Conservation (phyloP, 2,797 vertebrate genomes). For the Neomorphus geoffroyi region DNA sequence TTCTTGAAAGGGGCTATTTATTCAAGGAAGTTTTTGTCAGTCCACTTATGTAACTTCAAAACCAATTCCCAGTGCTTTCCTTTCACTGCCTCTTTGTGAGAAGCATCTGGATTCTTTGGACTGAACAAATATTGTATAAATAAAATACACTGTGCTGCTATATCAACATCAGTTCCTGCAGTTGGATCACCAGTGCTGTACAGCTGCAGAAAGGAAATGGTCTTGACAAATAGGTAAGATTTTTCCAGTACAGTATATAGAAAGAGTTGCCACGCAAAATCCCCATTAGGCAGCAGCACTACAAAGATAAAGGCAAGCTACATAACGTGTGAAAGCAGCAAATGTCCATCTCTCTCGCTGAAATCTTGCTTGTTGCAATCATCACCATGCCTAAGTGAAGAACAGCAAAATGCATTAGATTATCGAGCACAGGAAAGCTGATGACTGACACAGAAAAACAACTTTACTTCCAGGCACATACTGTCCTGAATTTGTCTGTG, state of each 20-base stretch:
- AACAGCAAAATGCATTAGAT: neutral
- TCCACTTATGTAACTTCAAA: conserved; percentile 26
- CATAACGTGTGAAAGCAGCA: neutral
- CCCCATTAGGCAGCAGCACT: neutral
- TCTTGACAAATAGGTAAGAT: conserved; percentile 9
- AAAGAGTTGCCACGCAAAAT: conserved; percentile 31
- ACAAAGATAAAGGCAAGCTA: neutral
- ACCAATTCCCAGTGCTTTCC: neutral
- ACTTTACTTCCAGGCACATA: neutral
- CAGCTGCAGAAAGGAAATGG: conserved; percentile 18
- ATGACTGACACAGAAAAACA: conserved; percentile 17
- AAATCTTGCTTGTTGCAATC: neutral
- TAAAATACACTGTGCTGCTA: neutral
- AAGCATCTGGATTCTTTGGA: conserved; percentile 3
- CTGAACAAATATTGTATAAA: neutral
- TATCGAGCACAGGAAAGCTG: neutral
- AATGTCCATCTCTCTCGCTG: neutral
- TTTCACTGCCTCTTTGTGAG: neutral
- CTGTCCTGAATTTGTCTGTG: conserved; percentile 25
- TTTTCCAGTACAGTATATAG: conserved; percentile 16
- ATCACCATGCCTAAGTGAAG: neutral
- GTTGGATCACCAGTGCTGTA: neutral
- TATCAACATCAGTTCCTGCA: neutral
- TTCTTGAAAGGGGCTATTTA: conserved; percentile 20
- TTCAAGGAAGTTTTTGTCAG: conserved; percentile 26